A percentile compares a stretch with the other conserved stretches of the same genome.
These are phyloP conservation scores for Nipponacmea schrenckii DNA, from an alignment of 2,888 invertebrate genomes.

Conservation along the genomic window DNA sequence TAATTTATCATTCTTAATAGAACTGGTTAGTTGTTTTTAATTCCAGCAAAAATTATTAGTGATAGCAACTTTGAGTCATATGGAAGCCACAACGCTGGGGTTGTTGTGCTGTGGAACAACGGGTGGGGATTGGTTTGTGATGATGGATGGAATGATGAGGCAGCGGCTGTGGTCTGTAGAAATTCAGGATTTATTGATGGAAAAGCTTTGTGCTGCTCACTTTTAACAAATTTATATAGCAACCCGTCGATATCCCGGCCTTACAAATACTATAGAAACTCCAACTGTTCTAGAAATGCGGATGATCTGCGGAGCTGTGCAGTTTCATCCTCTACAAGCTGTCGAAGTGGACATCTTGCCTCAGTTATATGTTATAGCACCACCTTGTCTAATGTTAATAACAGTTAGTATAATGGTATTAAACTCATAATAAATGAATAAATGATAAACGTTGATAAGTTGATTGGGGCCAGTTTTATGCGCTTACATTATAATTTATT, in stretches of 20 bases:
- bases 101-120: too few relatives aligned
- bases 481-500: too few relatives aligned
- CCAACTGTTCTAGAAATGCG: slow-evolving; percentile 46
- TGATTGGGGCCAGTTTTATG: too few relatives aligned
- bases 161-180: slow-evolving; percentile 42
- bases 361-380: slow-evolving; percentile 39
- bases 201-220: slow-evolving; percentile 33
- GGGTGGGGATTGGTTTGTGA: slow-evolving; percentile 35
- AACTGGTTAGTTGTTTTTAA: too few relatives aligned
- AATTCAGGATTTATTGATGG: slow-evolving; percentile 70
- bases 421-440: too few relatives aligned
- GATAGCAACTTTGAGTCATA: too few relatives aligned
- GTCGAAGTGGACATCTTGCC: slow-evolving; percentile 34
- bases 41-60: too few relatives aligned
- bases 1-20: too few relatives aligned
- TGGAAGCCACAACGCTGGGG: too few relatives aligned
- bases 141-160: slow-evolving; percentile 45
- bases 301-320: slow-evolving; percentile 34
- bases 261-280: slow-evolving; percentile 35
- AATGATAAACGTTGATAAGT: too few relatives aligned
- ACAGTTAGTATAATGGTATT: neutral
- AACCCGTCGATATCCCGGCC: slow-evolving; percentile 36
- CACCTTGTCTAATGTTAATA: neutral
- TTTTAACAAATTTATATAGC: neutral
- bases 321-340: slow-evolving; percentile 21